Evolutionary conservation across 2,888 invertebrate species (phyloP), one percentile per base, ranked within the genome.

Genomic region (Panopea generosa): DNA sequence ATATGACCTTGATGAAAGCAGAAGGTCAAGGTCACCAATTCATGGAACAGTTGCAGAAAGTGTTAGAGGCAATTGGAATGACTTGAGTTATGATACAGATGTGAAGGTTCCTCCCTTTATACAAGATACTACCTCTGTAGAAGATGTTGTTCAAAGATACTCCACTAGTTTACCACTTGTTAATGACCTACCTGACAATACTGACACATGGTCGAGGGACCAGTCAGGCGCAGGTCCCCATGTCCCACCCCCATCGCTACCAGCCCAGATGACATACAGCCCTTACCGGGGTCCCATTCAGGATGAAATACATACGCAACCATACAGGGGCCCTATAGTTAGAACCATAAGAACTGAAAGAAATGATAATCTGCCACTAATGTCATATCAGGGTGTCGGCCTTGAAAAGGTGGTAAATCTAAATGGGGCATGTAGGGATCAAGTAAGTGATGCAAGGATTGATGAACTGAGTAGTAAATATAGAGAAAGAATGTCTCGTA

Each of bases 381-480:
- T 18, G 18, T 22, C 43, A 20, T 62, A 62, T 33, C 18, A 29
- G 22, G 26, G 55, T 55, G n/a, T 33, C 16, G 65, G 55, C 11
- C n/a, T 65, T 22, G 65, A 65, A 22, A 55, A 55, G 26, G 43
- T 43, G 24, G 43, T 43, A 45, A 45, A 43, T 22, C 47, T 65
- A 14, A 55, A 18, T 65, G 65, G 55, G n/a, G 47, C 53, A 47
- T 43, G 52, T 2, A 55, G 16, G 22, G 65, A 73, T 50, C 61
- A 59, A 52, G 66, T 81, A 4, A 81, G 77, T 68, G 77, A 74
- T 24, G 81, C 70, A 65, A 47, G 81, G 38, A 71, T 81, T 22
- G 81, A 81, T 2, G 81, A 81, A 50, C 55, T 81, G 50, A 81
- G 81, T 77, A 68, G 53, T 52, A 59, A 62, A 47, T 81, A 77